A percentile compares a stretch with the other conserved stretches of the same genome.
These are phyloP conservation scores for Matsumyia berberina DNA, from an alignment of 2,888 invertebrate genomes.

Conservation along the genomic window DNA sequence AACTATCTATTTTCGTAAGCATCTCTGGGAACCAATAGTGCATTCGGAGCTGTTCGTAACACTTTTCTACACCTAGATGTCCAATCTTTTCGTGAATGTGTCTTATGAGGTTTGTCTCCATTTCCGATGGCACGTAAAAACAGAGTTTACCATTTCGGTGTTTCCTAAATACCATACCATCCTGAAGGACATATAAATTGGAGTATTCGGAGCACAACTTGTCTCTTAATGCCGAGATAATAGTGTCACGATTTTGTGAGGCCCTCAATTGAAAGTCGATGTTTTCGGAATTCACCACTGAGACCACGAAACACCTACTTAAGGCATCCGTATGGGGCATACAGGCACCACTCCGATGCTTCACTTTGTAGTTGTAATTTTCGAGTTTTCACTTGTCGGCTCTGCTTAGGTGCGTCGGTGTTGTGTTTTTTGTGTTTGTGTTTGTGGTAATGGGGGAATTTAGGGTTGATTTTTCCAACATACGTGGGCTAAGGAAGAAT, in stretches of 20 bases:
- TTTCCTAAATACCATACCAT: conserved; percentile 29
- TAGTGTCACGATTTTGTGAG: conserved; percentile 2
- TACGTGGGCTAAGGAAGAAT: too few species aligned
- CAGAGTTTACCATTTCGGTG: neutral
- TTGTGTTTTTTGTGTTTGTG: too few species aligned
- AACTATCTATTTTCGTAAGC: conserved; percentile 26
- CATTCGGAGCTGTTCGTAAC: conserved; percentile 21
- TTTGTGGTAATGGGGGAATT: too few species aligned
- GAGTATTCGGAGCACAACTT: neutral
- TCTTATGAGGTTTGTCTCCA: conserved; percentile 8
- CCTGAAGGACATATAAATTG: neutral
- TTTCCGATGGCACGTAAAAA: conserved; percentile 31
- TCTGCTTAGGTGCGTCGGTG: too few species aligned
- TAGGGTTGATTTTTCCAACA: too few species aligned
- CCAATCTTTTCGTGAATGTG: conserved; percentile 23
- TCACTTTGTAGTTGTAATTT: conserved; percentile 35
- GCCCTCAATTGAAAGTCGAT: conserved; percentile 34
- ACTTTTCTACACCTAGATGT: conserved; percentile 9
- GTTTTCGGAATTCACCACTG: conserved; percentile 11
- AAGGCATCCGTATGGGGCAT: conserved; percentile 34
- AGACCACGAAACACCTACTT: conserved; percentile 23
- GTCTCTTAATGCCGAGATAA: conserved; percentile 9
- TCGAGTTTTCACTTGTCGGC: too few species aligned
- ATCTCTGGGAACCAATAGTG: conserved; percentile 56
- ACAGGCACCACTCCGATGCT: conserved; percentile 18